Percentiles rank a stretch among this genome's conserved stretches.
Evolutionary conservation across 2,113 vertebrate species (phyloP).

Genomic region (Hemiprocne comata): DNA sequence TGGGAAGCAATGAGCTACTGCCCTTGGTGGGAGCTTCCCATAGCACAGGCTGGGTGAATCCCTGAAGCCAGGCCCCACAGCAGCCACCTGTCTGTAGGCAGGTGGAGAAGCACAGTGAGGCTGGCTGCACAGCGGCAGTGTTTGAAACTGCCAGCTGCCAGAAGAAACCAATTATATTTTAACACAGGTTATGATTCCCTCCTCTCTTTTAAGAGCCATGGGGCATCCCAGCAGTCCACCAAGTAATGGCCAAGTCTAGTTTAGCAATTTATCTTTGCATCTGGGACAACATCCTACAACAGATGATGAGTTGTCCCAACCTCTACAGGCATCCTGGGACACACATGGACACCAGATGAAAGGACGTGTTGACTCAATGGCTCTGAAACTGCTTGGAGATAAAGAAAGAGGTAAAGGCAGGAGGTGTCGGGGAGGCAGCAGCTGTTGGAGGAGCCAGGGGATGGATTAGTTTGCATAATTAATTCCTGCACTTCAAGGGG

Average conservation of each 20-base stretch:
- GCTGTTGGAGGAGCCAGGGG: not conserved
- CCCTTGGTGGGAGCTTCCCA: not conserved
- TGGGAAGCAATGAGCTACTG: not conserved
- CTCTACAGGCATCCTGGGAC: not conserved
- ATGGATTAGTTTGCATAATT: constrained; percentile 48
- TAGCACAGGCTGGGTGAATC: not conserved
- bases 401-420: not conserved
- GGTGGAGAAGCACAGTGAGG: not conserved
- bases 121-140: fast-evolving
- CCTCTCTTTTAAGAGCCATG: not conserved
- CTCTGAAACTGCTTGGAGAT: not conserved
- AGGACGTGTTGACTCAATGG: not conserved
- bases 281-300: not conserved
- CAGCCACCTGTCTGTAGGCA: fast-evolving
- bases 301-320: not conserved
- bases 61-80: not conserved
- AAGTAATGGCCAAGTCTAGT: not conserved
- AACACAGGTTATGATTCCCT: not conserved
- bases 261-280: not conserved
- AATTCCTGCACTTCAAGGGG: constrained; percentile 45
- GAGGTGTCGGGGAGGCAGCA: not conserved
- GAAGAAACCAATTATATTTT: not conserved
- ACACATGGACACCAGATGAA: fast-evolving
- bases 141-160: not conserved
- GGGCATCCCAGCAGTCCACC: not conserved